These are phyloP conservation scores for Torymus tubicola DNA, from an alignment of 2,888 invertebrate genomes.

Conservation along the genomic window DNA sequence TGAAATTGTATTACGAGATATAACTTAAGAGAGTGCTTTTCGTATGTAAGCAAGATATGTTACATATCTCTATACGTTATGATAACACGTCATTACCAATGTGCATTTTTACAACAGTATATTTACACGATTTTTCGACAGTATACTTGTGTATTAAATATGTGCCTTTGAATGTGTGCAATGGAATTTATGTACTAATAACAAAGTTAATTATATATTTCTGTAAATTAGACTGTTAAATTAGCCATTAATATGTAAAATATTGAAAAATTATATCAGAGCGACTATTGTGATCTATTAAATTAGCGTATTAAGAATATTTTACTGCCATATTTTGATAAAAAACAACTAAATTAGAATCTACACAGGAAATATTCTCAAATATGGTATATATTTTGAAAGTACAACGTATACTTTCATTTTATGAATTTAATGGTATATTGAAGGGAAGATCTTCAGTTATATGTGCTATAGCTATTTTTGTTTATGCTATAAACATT, in stretches of 20 bases:
- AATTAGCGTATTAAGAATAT: conserved; percentile 8
- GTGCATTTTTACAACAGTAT: no score
- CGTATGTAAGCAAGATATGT: no score
- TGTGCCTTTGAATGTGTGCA: conserved; percentile 23
- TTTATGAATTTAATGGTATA: neutral
- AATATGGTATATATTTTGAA: neutral
- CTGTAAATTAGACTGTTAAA: conserved; percentile 17
- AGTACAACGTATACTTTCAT: neutral
- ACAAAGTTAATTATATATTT: neutral
- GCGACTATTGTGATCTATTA: conserved; percentile 44
- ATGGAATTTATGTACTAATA: neutral
- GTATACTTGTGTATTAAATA: neutral
- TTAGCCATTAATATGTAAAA: neutral
- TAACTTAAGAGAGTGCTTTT: no score
- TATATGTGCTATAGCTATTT: conserved; percentile 2
- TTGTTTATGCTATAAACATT: conserved; percentile 30
- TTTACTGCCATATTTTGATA: conserved; percentile 34
- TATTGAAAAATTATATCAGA: conserved; percentile 26
- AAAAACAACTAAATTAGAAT: conserved; percentile 1
- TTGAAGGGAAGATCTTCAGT: neutral
- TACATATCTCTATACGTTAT: no score
- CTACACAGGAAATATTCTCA: neutral
- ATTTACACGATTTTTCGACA: no score
- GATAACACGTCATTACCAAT: no score
- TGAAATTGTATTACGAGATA: no score